A percentile compares a stretch with the other conserved stretches of the same genome.
Conservation (phyloP, 2,888 invertebrate genomes). For the Thelaira solivaga region DNA sequence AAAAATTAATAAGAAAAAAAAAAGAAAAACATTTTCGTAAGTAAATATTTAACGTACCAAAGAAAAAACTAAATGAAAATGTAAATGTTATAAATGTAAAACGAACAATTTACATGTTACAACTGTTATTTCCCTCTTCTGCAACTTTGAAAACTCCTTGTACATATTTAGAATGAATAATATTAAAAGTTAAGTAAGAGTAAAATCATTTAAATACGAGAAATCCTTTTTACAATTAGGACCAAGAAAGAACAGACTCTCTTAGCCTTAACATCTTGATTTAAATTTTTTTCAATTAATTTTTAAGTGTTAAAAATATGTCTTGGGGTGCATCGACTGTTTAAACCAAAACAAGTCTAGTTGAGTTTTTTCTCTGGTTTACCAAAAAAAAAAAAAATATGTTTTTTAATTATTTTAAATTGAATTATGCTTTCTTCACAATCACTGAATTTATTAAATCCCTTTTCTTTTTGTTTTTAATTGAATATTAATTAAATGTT, state of each 20-base stretch:
- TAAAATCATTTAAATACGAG: neutral
- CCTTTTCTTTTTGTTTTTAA: neutral
- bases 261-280: neutral
- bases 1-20: no score
- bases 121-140: conserved; percentile 37
- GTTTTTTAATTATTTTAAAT: neutral
- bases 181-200: conserved; percentile 40
- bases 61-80: neutral
- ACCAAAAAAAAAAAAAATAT: no score
- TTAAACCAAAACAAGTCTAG: no score
- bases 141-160: conserved; percentile 15
- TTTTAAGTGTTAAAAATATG: no score
- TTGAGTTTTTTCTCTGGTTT: no score
- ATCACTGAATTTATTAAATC: neutral
- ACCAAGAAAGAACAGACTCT: conserved; percentile 60
- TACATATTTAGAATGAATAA: conserved; percentile 28
- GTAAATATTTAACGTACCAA: conserved; percentile 15
- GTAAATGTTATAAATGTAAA: conserved; percentile 32
- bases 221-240: conserved; percentile 62
- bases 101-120: conserved; percentile 17
- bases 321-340: no score
- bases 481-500: conserved; percentile 66
- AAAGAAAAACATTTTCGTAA: conserved; percentile 8
- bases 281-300: no score
- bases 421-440: neutral